These are phyloP conservation scores for Protobothrops flavoviridis DNA, from an alignment of 2,113 vertebrate genomes.

Conservation along the genomic window DNA sequence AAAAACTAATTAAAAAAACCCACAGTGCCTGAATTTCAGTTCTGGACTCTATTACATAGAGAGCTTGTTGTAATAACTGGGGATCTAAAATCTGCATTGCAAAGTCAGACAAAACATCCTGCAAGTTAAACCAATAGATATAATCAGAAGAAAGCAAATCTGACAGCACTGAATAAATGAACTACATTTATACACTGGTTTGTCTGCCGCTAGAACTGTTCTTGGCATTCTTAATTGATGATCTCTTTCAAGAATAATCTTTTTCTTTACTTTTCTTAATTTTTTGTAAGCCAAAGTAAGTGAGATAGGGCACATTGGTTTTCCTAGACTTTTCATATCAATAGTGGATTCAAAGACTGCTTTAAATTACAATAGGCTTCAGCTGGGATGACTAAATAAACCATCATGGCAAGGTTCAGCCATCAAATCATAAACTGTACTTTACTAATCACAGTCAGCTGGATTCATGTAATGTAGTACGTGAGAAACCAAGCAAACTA, in stretches of 20 bases:
- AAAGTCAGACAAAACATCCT: not conserved
- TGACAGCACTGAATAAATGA: not conserved
- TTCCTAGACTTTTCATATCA: not conserved
- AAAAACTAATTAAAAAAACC: conserved; percentile 6
- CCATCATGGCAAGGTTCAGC: not conserved
- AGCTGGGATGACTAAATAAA: not conserved
- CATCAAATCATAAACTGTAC: not conserved
- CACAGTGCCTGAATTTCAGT: not conserved
- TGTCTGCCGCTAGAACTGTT: not conserved
- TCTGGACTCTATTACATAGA: not conserved
- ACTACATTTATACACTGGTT: not conserved
- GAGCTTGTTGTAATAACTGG: conserved; percentile 3
- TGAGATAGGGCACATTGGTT: not conserved
- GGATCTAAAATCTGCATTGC: not conserved
- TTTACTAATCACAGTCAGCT: not conserved
- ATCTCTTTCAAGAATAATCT: not conserved
- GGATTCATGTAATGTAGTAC: not conserved
- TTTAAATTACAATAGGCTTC: not conserved
- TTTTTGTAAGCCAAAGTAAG: not conserved
- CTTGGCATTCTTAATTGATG: not conserved
- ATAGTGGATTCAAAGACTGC: not conserved
- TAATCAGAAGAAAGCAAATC: not conserved
- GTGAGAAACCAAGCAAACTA: not conserved
- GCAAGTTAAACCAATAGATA: not conserved
- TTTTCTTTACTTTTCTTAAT: not conserved